Percentiles rank a stretch among this genome's conserved stretches.
Conservation (phyloP, 2,113 vertebrate species). For the Nothoprocta perdicaria region DNA sequence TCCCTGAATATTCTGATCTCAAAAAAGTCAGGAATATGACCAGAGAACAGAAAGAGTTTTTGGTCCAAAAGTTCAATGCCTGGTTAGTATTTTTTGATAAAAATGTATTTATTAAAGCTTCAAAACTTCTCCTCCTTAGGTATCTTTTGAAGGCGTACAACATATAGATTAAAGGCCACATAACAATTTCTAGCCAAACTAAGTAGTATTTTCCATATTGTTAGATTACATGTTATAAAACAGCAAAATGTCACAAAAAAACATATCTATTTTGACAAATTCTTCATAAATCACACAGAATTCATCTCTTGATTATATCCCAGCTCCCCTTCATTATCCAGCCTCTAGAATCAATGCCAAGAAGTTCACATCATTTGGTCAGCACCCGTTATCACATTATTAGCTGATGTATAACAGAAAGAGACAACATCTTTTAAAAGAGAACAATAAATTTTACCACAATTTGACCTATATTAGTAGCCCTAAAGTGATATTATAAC, state of each 20-base stretch:
- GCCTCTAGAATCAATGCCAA: background rate
- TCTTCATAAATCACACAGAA: background rate
- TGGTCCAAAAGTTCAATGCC: background rate
- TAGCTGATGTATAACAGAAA: slow-evolving; percentile 1
- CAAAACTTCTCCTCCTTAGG: background rate
- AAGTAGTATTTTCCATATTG: background rate
- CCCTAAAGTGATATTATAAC: slow-evolving; percentile 29
- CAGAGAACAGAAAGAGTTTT: background rate
- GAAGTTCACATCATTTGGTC: slow-evolving; percentile 5
- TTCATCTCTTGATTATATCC: background rate
- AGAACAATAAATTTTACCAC: background rate
- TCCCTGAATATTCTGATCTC: background rate
- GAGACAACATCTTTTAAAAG: background rate
- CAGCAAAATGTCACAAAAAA: background rate
- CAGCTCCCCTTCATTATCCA: background rate
- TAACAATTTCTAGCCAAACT: background rate
- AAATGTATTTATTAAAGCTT: background rate
- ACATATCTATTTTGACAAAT: background rate
- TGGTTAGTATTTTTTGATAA: background rate
- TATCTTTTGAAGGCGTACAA: background rate
- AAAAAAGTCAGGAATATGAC: background rate
- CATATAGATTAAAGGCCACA: background rate
- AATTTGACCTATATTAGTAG: background rate
- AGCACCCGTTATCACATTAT: background rate
- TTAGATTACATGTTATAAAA: background rate